Base-by-base conservation (phyloP, 2,888 invertebrate species). In the Panorpa germanica region DNA sequence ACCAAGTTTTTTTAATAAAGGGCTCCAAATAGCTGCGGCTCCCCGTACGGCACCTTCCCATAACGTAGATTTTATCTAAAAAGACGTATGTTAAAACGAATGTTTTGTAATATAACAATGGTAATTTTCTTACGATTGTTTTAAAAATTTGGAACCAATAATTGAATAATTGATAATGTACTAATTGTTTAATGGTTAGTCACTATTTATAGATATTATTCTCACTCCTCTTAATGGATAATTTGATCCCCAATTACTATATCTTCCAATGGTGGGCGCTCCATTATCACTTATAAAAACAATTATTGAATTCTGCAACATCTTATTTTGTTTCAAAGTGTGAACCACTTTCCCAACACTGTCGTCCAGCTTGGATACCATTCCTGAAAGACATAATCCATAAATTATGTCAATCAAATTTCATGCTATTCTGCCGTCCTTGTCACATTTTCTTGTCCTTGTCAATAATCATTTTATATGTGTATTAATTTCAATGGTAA, bases 221-320 rank as follows among this genome's bases (percentile, higher is more conserved):
- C 56, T 55, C 53, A 75, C 78, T 11, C 82, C 82, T 48, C 75
- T 61, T 8, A 82, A 48, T n/a, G 82, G 82, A 61, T 66, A 77
- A 52, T 81, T 81, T 11, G 77, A 78, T 7, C 71, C 81, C 28
- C 66, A 65, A 51, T 86, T 90, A 28, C 60, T 47, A 44, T 71
- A 68, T 28, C 63, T 43, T 0, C 82, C 85, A 32, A 63, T 56
- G 2, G 81, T 72, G 28, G 81, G 80, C 0, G 74, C 82, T 1
- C 88, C 86, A 47, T 91, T 91, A 48, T 91, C 93, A 8, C 85
- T 76, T 40, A 77, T 67, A 47, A 91, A 93, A 2, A 85, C 52
- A 31, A 93, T 63, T 25, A 93, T 67, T 2, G 85, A 77, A 46
- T 90, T 75, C 23, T 81, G 58, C 37, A 90, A 55, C 53, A 86